A percentile compares a stretch with the other conserved stretches of the same genome.
Conservation (phyloP, 2,888 invertebrate genomes). For the Melanargia galathea region DNA sequence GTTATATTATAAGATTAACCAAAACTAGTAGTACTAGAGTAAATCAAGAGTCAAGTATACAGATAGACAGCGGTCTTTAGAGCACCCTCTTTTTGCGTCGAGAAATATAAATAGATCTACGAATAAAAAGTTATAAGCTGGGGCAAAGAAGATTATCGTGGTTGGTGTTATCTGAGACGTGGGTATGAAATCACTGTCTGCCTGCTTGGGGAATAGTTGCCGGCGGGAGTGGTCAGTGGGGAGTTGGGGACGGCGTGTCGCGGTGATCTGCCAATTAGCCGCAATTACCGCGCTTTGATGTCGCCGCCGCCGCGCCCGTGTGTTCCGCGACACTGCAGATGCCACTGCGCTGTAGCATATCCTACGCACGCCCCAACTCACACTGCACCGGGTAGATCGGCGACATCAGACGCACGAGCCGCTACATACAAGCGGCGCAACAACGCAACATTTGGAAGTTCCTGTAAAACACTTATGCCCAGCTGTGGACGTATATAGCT, state of each 20-base stretch:
- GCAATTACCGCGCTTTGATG: slow-evolving; percentile 36
- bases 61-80: too few relatives aligned
- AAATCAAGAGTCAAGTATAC: too few relatives aligned
- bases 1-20: too few relatives aligned
- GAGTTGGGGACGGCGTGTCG: too few relatives aligned
- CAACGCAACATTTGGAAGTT: too few relatives aligned
- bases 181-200: not conserved
- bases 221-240: not conserved
- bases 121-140: not conserved
- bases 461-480: too few relatives aligned
- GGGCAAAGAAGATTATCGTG: not conserved
- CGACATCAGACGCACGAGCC: too few relatives aligned
- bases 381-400: too few relatives aligned
- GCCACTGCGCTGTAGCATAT: not conserved
- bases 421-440: too few relatives aligned
- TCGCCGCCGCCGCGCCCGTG: slow-evolving; percentile 15
- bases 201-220: not conserved
- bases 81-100: too few relatives aligned
- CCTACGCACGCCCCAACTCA: not conserved
- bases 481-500: too few relatives aligned
- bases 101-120: not conserved
- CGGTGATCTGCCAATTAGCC: slow-evolving; percentile 27
- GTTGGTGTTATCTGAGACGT: not conserved
- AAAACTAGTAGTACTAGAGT: too few relatives aligned
- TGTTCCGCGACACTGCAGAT: slow-evolving; percentile 3